Base-by-base conservation (phyloP, 2,888 invertebrate genomes). In the Luperina testacea region DNA sequence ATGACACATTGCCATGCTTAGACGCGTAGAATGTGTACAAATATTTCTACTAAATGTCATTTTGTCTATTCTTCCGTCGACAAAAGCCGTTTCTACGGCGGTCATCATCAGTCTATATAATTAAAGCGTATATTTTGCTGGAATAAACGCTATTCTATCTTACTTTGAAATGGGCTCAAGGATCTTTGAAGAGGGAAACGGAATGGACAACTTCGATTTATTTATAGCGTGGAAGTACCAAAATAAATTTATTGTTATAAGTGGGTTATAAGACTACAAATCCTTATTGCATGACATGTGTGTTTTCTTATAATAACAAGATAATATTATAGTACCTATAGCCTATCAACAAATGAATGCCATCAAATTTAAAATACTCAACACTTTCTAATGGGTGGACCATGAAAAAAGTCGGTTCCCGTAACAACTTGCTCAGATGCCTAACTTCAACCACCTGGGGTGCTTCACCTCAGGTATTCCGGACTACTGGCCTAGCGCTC, bases 131-230 rank as follows among this genome's bases (percentile, higher is more conserved):
- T 65, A 72, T 65, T 75, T 68, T n/a, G 24, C 61, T 70, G 15
- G n/a, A 72, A 70, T 72, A 48, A 75, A 78, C 38, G 65, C 72
- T 72, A 72, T 78, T 82, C 65, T 73, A 53, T 82, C 72, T 72
- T 75, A 42, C 72, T 72, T 72, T 75, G 68, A 75, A 72, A 79
- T 67, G 61, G 71, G 78, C 42, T 82, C 64, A 72, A 38, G 59
- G 71, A 27, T 63, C 63, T 82, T 70, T 71, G 70, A 63, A 32
- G 57, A 63, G 72, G 72, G 73, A 82, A 78, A 82, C 57, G 63
- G 75, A 70, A 78, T 64, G 72, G 83, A 75, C 70, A 78, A 42
- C 48, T 70, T 32, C 45, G 72, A 82, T 71, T 78, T 75, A 70
- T 78, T 72, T 72, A 78, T 72, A 79, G 69, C 59, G 59, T 11